Evolutionary conservation across 2,888 invertebrate genomes (phyloP).

Genomic region (Andrena bicolor): DNA sequence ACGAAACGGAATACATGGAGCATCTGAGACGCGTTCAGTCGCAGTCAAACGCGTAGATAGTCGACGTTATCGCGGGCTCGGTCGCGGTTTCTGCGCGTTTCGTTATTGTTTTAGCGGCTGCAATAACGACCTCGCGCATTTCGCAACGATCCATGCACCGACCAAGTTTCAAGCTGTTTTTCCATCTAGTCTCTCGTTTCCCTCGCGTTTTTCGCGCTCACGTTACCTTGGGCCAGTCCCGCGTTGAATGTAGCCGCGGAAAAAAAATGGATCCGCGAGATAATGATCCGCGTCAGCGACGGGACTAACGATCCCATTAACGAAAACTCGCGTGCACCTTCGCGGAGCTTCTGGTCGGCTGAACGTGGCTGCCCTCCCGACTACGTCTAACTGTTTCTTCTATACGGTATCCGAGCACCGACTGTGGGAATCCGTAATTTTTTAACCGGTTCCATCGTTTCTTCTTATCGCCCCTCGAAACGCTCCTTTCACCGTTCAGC

Average conservation of each 20-base stretch:
- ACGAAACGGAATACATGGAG: conserved; percentile 1
- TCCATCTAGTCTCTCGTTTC: conserved; percentile 5
- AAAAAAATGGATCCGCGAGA: not conserved
- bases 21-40: not conserved
- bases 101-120: conserved; percentile 28
- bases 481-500: conserved; percentile 63
- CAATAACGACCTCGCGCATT: conserved; percentile 29
- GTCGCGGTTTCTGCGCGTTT: conserved; percentile 25
- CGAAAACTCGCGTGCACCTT: conserved; percentile 30
- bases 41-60: not conserved
- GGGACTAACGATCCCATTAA: conserved; percentile 16
- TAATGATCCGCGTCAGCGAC: not conserved
- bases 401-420: conserved; percentile 75
- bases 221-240: conserved; percentile 7
- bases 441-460: conserved; percentile 76
- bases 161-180: not conserved
- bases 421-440: conserved; percentile 78
- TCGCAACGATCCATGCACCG: conserved; percentile 24
- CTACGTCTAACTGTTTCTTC: conserved; percentile 77
- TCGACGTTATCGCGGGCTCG: conserved; percentile 21
- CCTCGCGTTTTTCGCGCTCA: conserved; percentile 5
- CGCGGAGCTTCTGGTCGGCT: conserved; percentile 37
- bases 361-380: conserved; percentile 50
- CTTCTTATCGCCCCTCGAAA: conserved; percentile 64
- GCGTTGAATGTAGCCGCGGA: conserved; percentile 1